These are phyloP conservation scores for Choreutis nemorana DNA, from an alignment of 2,888 invertebrate genomes.

Conservation along the genomic window DNA sequence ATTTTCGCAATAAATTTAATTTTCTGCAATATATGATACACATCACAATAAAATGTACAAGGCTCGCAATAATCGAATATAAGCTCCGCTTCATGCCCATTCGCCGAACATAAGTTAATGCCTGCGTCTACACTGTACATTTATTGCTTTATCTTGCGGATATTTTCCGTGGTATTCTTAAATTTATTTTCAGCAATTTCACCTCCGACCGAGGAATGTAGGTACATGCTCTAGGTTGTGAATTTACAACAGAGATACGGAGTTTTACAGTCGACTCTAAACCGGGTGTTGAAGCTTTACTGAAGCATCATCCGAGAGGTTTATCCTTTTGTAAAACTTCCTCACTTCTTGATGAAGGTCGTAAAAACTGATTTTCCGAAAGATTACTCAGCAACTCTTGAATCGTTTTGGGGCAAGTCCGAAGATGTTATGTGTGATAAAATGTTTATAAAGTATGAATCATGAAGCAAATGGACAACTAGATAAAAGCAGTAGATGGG, in stretches of 20 bases:
- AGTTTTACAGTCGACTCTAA: slow-evolving; percentile 18
- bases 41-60: neutral
- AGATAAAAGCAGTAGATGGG: no score
- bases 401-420: no score
- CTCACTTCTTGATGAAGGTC: no score
- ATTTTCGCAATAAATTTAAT: neutral
- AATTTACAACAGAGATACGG: slow-evolving; percentile 18
- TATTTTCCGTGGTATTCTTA: no score
- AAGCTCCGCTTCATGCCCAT: slow-evolving; percentile 16
- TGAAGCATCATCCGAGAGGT: no score
- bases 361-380: no score
- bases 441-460: no score
- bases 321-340: no score
- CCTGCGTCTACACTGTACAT: slow-evolving; percentile 16
- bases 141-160: slow-evolving; percentile 15
- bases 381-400: no score
- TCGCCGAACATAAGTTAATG: slow-evolving; percentile 12
- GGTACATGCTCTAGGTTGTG: slow-evolving; percentile 17
- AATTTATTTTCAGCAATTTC: slow-evolving; percentile 19
- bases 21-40: neutral
- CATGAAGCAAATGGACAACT: no score
- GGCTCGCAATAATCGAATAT: slow-evolving; percentile 16
- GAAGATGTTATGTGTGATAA: no score
- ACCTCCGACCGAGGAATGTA: slow-evolving; percentile 11
- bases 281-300: no score